Evolutionary conservation across 64 coral and sea anemone genomes (phyloP).

Genomic region (Actinia equina): DNA sequence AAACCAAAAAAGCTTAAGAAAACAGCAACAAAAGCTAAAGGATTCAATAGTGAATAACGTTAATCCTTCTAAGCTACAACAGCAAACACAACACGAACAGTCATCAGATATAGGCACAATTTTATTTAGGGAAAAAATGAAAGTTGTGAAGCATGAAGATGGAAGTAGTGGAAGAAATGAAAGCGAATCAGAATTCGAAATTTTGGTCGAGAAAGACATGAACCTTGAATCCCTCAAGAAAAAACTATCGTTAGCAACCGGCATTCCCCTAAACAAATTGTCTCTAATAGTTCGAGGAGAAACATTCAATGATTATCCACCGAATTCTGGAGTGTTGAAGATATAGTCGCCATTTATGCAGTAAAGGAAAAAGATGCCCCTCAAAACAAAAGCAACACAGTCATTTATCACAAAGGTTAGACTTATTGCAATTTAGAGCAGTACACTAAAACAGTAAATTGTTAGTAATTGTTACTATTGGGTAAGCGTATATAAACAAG

Average conservation of each 20-base stretch:
- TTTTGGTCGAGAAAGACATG: conserved; percentile 23
- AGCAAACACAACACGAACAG: neutral
- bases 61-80: neutral
- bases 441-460: too few relatives aligned
- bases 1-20: neutral
- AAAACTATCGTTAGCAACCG: conserved; percentile 23
- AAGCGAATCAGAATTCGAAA: conserved; percentile 23
- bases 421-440: neutral
- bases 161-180: neutral
- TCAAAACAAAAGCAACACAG: neutral
- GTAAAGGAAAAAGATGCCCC: neutral
- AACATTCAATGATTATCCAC: neutral
- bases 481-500: too few relatives aligned
- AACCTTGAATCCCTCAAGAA: neutral
- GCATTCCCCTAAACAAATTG: conserved; percentile 1
- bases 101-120: neutral
- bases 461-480: too few relatives aligned
- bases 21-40: neutral
- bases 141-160: neutral
- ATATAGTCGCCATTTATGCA: conserved; percentile 3
- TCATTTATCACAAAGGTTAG: neutral
- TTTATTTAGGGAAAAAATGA: conserved; percentile 8
- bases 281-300: conserved; percentile 9
- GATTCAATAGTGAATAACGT: neutral
- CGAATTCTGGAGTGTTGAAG: conserved; percentile 22